Conservation (phyloP, 2,888 invertebrate species). For the Meteorus colon region DNA sequence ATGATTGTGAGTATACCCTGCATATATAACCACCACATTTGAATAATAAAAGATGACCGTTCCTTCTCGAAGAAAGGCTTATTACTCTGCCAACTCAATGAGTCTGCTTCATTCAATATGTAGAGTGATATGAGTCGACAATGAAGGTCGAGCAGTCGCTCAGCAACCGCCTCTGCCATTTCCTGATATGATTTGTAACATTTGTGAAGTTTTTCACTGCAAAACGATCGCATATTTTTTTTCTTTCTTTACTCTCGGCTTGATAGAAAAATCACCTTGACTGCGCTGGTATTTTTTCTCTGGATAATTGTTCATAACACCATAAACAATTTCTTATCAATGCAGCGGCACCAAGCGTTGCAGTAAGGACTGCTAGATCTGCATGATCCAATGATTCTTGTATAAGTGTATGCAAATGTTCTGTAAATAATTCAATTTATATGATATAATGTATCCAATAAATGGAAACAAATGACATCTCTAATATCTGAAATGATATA, state of each 20-base stretch:
- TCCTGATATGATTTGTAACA: conserved; percentile 86
- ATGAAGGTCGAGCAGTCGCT: conserved; percentile 86
- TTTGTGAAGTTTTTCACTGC: conserved; percentile 69
- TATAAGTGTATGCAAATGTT: conserved; percentile 85
- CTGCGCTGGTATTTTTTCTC: conserved; percentile 64
- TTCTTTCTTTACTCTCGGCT: background rate
- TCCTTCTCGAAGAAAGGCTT: conserved; percentile 82
- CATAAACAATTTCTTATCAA: conserved; percentile 85
- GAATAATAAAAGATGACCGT: conserved; percentile 86
- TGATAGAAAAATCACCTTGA: conserved; percentile 56
- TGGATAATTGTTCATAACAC: conserved; percentile 81
- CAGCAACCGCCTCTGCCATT: conserved; percentile 89
- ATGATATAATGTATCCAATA: background rate
- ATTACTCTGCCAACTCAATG: conserved; percentile 82
- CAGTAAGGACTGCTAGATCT: conserved; percentile 85
- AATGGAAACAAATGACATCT: background rate
- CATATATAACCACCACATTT: conserved; percentile 94
- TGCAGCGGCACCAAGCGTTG: conserved; percentile 87
- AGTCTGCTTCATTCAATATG: conserved; percentile 87
- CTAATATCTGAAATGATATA: conserved; percentile 56
- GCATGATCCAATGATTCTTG: conserved; percentile 91
- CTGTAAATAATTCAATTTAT: conserved; percentile 68
- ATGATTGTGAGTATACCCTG: conserved; percentile 75
- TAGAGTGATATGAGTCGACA: conserved; percentile 85
- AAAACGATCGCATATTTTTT: background rate